Conservation (phyloP, 37 sponge, comb jelly and placozoan species). For the Chondrosia reniformis region DNA sequence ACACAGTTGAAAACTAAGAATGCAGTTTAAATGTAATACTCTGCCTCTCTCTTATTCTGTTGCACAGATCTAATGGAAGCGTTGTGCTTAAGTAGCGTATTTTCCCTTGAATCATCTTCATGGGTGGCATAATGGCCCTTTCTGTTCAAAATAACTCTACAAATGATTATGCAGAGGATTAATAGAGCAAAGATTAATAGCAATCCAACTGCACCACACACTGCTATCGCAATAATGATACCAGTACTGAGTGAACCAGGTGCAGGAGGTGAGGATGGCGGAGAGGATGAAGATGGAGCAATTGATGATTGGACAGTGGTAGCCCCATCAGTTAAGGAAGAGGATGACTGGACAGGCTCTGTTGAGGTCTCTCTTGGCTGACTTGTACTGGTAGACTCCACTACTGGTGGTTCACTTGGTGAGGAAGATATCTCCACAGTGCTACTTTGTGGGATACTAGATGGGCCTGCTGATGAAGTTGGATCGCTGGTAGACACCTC, state of each 20-base stretch:
- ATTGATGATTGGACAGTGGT: background rate
- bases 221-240: background rate
- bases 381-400: no score
- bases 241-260: background rate
- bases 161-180: background rate
- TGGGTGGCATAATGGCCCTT: constrained; percentile 19
- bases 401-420: no score
- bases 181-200: background rate
- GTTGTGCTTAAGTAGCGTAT: constrained; percentile 10
- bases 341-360: no score
- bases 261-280: background rate
- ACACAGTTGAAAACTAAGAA: no score
- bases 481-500: no score
- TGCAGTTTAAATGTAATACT: constrained; percentile 3
- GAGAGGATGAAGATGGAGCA: background rate
- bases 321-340: background rate
- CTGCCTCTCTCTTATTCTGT: constrained; percentile 6
- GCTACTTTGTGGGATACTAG: no score
- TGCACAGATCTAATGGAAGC: constrained; percentile 14
- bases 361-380: no score
- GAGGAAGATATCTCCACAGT: no score
- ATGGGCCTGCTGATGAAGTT: no score
- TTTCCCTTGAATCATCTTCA: constrained; percentile 9
- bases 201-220: background rate
- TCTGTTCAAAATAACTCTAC: background rate